Base-by-base conservation (phyloP, 2,888 invertebrate genomes). In the Ceriagrion tenellum region DNA sequence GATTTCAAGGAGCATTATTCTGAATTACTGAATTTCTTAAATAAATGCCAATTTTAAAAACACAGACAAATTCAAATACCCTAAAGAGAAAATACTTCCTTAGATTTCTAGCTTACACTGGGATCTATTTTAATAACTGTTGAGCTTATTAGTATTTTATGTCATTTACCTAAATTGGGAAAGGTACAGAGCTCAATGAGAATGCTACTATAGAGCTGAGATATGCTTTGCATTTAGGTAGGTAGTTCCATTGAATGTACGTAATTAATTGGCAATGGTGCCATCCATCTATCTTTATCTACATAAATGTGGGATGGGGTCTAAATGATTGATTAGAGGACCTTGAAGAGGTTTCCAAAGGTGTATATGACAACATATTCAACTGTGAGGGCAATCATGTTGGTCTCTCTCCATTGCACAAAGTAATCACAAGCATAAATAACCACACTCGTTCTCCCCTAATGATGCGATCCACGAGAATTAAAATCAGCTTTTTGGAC, bases 41-140 rank as follows among this genome's bases (percentile, higher is more conserved):
- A 81, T 81, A 35, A 81, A 91, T 59, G 30, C 20, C 20, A 59
- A 91, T 56, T 35, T 91, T 91, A 30, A 91, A 91, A 59, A 47
- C 30, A 91, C 56, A 91, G 55, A 59, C 55, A 91, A 30, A 91
- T 93, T 69, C 40, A 93, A 93, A 59, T 69, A 40, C 69, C 40
- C 93, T 93, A 93, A 93, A n/a, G 69, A 93, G 93, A 93, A 93
- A 93, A 93, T 93, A 47, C 69, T 93, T 74, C n/a, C 74, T 93
- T 93, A 93, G 47, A 93, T 40, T 93, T 93, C 93, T 93, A 93
- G 47, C 69, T 69, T 69, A 93, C 47, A 69, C 63, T 93, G 91
- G 91, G 40, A 91, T 91, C 91, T 91, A 91, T 91, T 63, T 63
- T 93, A 93, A 69, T 93, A 93, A 93, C 47, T 93, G 93, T 69